Evolutionary conservation across 1,140 invertebrate genomes (phyloP).

Genomic region (Atta colombica): DNA sequence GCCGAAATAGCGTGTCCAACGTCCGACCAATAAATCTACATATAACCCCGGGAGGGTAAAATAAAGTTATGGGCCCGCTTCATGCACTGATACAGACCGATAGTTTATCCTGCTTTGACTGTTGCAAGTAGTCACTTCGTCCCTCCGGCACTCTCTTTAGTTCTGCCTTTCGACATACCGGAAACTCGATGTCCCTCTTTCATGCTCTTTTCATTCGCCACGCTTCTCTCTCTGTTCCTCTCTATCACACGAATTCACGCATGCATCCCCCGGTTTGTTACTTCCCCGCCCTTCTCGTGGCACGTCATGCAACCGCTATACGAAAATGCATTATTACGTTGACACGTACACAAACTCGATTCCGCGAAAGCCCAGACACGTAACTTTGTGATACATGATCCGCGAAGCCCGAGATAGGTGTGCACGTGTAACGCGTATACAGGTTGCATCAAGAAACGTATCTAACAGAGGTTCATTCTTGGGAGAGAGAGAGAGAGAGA

Average conservation of each 20-base stretch:
- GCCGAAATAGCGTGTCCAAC: conserved; percentile 79
- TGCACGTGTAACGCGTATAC: conserved; percentile 34
- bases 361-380: conserved; percentile 78
- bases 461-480: conserved; percentile 42
- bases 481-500: too few species aligned
- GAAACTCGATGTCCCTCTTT: conserved; percentile 44
- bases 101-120: conserved; percentile 78
- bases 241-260: conserved; percentile 28
- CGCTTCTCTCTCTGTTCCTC: neutral
- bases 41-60: conserved; percentile 80
- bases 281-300: neutral
- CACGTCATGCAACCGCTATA: conserved; percentile 57
- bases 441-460: conserved; percentile 39
- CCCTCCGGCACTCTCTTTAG: conserved; percentile 51
- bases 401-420: conserved; percentile 18
- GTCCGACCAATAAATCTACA: conserved; percentile 81
- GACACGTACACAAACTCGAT: conserved; percentile 80
- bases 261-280: conserved; percentile 28
- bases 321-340: conserved; percentile 81
- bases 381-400: conserved; percentile 77
- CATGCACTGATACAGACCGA: conserved; percentile 79
- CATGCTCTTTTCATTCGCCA: conserved; percentile 53
- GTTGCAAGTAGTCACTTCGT: conserved; percentile 69
- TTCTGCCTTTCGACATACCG: conserved; percentile 49
- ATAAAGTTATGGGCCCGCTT: conserved; percentile 82